These are phyloP conservation scores for Abscondita cerata DNA, from an alignment of 2,888 invertebrate genomes.

Conservation along the genomic window DNA sequence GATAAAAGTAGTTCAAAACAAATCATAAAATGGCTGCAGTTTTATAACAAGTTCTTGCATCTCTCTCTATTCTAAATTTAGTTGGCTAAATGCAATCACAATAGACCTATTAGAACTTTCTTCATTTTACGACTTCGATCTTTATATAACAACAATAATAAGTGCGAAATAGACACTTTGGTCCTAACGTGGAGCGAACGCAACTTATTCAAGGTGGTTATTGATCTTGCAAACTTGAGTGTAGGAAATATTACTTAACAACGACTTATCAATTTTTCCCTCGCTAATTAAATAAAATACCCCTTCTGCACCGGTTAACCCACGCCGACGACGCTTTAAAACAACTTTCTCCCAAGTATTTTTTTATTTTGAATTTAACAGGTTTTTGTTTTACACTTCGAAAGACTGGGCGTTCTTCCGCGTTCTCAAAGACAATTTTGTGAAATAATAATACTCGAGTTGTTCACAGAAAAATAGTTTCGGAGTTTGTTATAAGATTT, in stretches of 20 bases:
- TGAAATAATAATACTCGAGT: too few relatives aligned
- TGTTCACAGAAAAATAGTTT: constrained; percentile 7
- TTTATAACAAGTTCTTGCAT: constrained; percentile 29
- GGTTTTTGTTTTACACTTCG: too few relatives aligned
- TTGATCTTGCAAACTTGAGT: constrained; percentile 43
- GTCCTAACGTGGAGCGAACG: constrained; percentile 29
- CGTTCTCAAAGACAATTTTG: too few relatives aligned
- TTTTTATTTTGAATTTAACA: too few relatives aligned
- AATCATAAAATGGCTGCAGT: constrained; percentile 29
- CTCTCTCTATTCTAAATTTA: constrained; percentile 30
- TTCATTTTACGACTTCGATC: too few relatives aligned
- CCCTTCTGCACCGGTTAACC: too few relatives aligned
- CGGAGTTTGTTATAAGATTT: constrained; percentile 32
- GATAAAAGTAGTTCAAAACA: constrained; percentile 17
- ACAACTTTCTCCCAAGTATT: too few relatives aligned
- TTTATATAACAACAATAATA: too few relatives aligned
- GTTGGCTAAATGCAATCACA: constrained; percentile 2
- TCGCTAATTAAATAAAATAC: too few relatives aligned
- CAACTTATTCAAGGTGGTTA: constrained; percentile 43
- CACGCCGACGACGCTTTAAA: too few relatives aligned
- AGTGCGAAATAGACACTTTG: neutral
- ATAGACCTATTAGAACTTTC: neutral
- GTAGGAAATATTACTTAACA: constrained; percentile 23
- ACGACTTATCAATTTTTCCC: neutral
- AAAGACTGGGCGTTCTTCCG: too few relatives aligned